These are phyloP conservation scores for Isurus oxyrinchus DNA, from an alignment of 2,113 vertebrate genomes.

Conservation along the genomic window DNA sequence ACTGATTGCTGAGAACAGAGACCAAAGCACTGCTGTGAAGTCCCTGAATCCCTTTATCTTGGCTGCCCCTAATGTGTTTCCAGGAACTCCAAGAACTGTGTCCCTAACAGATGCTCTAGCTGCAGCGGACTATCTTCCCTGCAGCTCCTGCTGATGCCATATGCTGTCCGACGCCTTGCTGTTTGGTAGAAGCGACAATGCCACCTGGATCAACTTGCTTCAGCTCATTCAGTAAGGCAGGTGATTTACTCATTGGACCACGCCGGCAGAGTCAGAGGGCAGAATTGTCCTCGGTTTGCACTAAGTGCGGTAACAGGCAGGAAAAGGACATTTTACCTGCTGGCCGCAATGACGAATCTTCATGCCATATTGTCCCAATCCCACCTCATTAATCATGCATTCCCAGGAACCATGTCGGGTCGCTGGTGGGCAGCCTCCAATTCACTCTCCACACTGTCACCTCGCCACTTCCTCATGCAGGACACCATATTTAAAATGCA, in stretches of 20 bases:
- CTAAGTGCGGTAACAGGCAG: no score
- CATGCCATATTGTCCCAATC: no score
- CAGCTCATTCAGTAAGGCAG: neutral
- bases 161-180: neutral
- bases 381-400: no score
- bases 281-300: no score
- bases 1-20: neutral
- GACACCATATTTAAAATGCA: no score
- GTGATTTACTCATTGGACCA: neutral
- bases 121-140: neutral
- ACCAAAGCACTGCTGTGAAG: neutral
- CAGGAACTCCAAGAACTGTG: neutral
- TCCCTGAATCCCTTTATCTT: neutral
- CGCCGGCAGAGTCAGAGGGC: neutral
- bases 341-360: no score
- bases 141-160: neutral
- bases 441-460: no score
- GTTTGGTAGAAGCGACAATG: neutral
- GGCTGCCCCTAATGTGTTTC: neutral
- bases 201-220: neutral
- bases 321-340: no score
- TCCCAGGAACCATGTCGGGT: no score
- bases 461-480: no score
- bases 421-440: no score
- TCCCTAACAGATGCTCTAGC: neutral